A percentile compares a stretch with the other conserved stretches of the same genome.
phyloP scores from a whole-genome alignment of 2,113 vertebrate species.

The Xiphias gladius region DNA sequence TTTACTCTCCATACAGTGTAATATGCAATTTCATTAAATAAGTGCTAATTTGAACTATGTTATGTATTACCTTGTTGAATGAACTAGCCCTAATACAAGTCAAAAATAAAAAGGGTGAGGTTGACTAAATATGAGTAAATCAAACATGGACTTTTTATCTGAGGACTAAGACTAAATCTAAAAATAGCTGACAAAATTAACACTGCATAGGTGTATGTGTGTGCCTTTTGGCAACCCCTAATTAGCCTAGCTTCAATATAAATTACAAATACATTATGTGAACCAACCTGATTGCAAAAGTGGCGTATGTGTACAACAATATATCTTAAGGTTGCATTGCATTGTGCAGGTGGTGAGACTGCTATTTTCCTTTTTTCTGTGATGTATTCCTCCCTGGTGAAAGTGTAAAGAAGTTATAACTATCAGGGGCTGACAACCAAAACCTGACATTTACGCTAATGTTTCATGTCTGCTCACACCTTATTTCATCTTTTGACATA shows the following conservation, averaged over 20 bases:
- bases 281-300: background rate
- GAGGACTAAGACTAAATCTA: too few relatives aligned
- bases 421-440: conserved; percentile 14
- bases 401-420: background rate
- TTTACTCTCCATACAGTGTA: background rate
- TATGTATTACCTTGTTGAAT: conserved; percentile 26
- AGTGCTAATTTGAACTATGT: conserved; percentile 27
- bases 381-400: conserved; percentile 23
- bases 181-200: too few relatives aligned
- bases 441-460: conserved; percentile 26
- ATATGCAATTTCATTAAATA: conserved; percentile 16
- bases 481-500: conserved; percentile 28
- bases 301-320: background rate
- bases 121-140: too few relatives aligned
- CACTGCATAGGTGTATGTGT: too few relatives aligned
- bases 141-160: too few relatives aligned
- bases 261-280: background rate
- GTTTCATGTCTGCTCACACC: background rate
- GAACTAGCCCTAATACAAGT: conserved; percentile 24
- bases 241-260: background rate
- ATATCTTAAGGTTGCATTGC: background rate
- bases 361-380: background rate
- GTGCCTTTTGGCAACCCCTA: background rate
- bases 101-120: background rate
- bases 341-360: background rate